These are phyloP conservation scores for Crambe crambe DNA, from an alignment of 37 sponge, comb jelly and placozoan genomes.

Conservation along the genomic window DNA sequence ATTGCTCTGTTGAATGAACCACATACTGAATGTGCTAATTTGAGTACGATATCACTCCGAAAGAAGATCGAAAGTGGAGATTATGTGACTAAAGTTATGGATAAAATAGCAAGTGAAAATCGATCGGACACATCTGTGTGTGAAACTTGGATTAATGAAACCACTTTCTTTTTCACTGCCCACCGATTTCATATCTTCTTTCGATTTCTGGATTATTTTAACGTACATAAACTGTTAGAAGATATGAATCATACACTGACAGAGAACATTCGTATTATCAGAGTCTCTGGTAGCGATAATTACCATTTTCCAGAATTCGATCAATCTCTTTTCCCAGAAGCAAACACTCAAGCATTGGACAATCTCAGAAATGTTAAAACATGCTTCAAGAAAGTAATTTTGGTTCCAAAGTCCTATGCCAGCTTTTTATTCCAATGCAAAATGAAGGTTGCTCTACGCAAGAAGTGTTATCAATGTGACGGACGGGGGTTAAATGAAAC, in stretches of 20 bases:
- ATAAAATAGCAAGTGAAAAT: not conserved
- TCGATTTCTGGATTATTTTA: slow-evolving; percentile 62
- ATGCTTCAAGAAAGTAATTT: slow-evolving; percentile 48
- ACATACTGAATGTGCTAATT: not conserved
- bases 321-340: slow-evolving; percentile 48
- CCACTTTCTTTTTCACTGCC: slow-evolving; percentile 43
- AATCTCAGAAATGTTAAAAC: slow-evolving; percentile 26
- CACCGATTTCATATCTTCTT: slow-evolving; percentile 67
- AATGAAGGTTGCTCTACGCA: not conserved
- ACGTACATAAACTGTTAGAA: slow-evolving; percentile 38
- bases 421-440: slow-evolving; percentile 60
- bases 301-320: slow-evolving; percentile 66
- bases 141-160: slow-evolving; percentile 43
- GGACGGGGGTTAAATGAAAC: slow-evolving; percentile 37
- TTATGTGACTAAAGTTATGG: slow-evolving; percentile 9
- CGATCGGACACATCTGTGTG: slow-evolving; percentile 17
- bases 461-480: slow-evolving; percentile 45
- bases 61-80: slow-evolving; percentile 18
- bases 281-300: slow-evolving; percentile 28
- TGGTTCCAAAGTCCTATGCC: slow-evolving; percentile 58
- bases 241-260: not conserved
- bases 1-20: not conserved
- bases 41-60: not conserved
- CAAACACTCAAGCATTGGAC: not conserved
- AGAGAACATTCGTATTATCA: slow-evolving; percentile 9